Conservation (phyloP, 1,140 invertebrate species). For the Thrips palmi region DNA sequence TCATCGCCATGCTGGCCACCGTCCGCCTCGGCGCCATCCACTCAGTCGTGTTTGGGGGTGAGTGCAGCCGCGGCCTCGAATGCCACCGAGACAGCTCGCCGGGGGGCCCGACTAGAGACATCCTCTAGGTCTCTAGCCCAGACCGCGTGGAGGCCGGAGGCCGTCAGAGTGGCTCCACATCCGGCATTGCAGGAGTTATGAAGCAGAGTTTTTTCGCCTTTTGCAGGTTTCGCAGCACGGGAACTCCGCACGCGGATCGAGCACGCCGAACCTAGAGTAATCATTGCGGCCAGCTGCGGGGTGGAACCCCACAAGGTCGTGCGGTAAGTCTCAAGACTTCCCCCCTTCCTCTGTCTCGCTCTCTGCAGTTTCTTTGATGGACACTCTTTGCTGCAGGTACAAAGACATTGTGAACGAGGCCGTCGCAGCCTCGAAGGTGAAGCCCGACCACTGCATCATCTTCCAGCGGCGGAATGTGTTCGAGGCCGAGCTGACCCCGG, state of each 20-base stretch:
- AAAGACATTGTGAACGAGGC: slow-evolving; percentile 78
- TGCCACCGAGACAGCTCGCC: too few species aligned
- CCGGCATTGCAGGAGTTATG: too few species aligned
- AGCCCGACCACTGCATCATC: slow-evolving; percentile 59
- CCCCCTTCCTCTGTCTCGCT: too few species aligned
- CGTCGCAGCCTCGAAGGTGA: slow-evolving; percentile 44
- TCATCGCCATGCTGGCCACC: slow-evolving; percentile 68
- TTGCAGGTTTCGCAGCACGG: slow-evolving; percentile 64
- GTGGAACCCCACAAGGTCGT: slow-evolving; percentile 72
- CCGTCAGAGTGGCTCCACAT: too few species aligned
- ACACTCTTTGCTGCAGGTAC: slow-evolving; percentile 50
- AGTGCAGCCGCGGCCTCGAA: too few species aligned
- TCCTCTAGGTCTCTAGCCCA: too few species aligned
- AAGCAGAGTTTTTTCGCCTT: too few species aligned
- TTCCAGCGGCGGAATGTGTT: slow-evolving; percentile 52
- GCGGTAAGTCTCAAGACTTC: slow-evolving; percentile 28
- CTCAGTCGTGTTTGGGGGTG: slow-evolving; percentile 75
- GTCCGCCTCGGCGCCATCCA: slow-evolving; percentile 68
- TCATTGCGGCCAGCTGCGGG: slow-evolving; percentile 78
- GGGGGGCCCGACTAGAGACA: too few species aligned
- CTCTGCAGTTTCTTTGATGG: too few species aligned
- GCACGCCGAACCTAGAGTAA: slow-evolving; percentile 70
- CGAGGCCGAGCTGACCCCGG: slow-evolving; percentile 35
- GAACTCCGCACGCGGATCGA: slow-evolving; percentile 71
- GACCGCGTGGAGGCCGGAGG: too few species aligned